Base-by-base conservation (phyloP, 2,888 invertebrate species). In the Melanchra persicariae region DNA sequence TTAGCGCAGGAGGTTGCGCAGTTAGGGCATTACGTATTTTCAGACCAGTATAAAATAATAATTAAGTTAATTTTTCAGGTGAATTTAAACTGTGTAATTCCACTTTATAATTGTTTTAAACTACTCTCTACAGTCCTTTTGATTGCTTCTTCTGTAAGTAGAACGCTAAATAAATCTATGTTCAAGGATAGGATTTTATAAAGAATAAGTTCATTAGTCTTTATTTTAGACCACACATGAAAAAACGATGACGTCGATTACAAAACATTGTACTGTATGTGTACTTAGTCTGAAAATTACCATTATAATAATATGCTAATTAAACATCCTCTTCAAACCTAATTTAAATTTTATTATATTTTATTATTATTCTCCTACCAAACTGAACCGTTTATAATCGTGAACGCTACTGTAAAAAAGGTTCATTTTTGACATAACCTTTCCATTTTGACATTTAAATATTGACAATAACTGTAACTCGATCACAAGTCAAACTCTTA, bases 401-500 rank as follows among this genome's bases (percentile, higher is more conserved):
- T 74, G 9, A 60, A 74, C 17, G 70, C 84, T 83, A 81, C 86
- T 76, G 82, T 78, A 70, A 37, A 55, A 34, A 57, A 73, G 79
- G 80, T 84, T 87, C 77, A 84, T 85, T 88, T 90, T 88, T 88
- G 87, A 90, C 89, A 84, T 89, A 90, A 89, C 89, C 88, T 88
- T 88, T 88, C 82, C 83, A 88, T 89, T 88, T 88, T 88, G 83
- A 88, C 85, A 81, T 74, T 83, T 88, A 82, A 87, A 89, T 87
- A 88, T 90, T 89, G 83, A 85, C 74, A 83, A 82, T n/a, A 91
- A 86, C 87, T 84, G 85, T 88, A 84, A 79, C 80, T 70, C 74
- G 84, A 84, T 81, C 81, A 84, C 85, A 61, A 65, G 81, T 62
- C 77, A 74, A 68, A 49, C 47, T 78, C 61, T 45, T 75, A 70